Evolutionary conservation across 2,888 invertebrate genomes (phyloP), one percentile per base, ranked within the genome.

Genomic region (Drosophila subsilvestris): DNA sequence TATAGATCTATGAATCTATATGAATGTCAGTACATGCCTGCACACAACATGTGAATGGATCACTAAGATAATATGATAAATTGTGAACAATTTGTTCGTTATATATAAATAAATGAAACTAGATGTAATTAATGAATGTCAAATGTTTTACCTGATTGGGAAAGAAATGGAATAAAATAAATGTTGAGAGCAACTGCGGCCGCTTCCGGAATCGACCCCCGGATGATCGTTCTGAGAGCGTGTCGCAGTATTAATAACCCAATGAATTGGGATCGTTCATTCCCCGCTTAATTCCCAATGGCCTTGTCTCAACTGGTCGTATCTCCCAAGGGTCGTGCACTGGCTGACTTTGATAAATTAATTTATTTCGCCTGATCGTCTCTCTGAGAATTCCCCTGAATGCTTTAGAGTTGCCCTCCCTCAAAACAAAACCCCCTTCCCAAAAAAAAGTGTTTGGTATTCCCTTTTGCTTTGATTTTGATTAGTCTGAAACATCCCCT

Each of bases 71-170:
- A 79, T 63, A 86, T 83, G 82, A 86, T 86, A 75, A 83, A 83
- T 66, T 83, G 86, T 80, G 72, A 74, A 74, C 79, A 86, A 83
- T 83, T 86, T 86, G 82, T 80, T 73, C 73, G 83, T 79, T 83
- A 83, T 83, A 83, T 83, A 83, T 83, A 83, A 83, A 83, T 83
- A 83, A 86, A 83, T 37, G n/a, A 75, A 84, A 86, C 60, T 86
- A 83, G 86, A 54, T 74, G 82, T 83, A 83, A 83, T 83, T 83
- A 83, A 83, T 83, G 79, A 79, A 86, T 83, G 82, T 86, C 82
- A 83, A 74, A 77, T 57, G 77, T 67, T 63, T 66, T 60, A 68
- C 67, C 67, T 66, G 66, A 65, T 32, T 20, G 48, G 12, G 14
- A 10, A 27, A 49, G 55, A 63, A 65, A 18, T 42, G 54, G 22